Percentiles rank a stretch among this genome's conserved stretches.
These are phyloP conservation scores for Euborellia annulipes DNA, from an alignment of 1,140 invertebrate species.

Conservation along the genomic window DNA sequence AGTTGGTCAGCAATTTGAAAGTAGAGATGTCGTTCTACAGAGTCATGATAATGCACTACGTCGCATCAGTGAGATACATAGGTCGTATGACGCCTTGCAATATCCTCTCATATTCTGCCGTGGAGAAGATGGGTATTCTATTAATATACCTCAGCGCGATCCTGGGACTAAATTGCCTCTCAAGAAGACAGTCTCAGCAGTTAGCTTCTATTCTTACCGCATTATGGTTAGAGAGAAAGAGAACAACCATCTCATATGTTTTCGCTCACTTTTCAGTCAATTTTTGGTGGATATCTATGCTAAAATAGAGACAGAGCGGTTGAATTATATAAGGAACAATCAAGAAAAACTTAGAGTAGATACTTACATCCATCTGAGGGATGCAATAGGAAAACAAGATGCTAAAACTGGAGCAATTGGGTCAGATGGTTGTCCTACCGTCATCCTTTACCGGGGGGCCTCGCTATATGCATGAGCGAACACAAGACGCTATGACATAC, in stretches of 20 bases:
- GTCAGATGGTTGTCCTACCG: not conserved
- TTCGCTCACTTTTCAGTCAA: not conserved
- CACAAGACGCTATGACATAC: too few relatives aligned
- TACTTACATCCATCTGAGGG: constrained; percentile 18
- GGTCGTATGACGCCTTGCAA: constrained; percentile 7
- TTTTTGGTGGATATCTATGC: constrained; percentile 10
- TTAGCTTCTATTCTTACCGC: constrained; percentile 4
- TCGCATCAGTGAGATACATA: constrained; percentile 5
- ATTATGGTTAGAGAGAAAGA: constrained; percentile 1
- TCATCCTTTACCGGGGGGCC: constrained; percentile 2
- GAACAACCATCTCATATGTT: not conserved
- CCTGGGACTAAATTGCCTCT: not conserved
- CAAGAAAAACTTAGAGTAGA: constrained; percentile 22
- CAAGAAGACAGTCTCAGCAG: constrained; percentile 1
- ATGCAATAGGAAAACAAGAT: constrained; percentile 10
- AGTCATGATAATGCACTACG: constrained; percentile 1
- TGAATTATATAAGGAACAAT: not conserved
- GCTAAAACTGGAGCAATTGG: not conserved
- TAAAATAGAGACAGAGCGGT: not conserved
- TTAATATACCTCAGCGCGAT: too few relatives aligned
- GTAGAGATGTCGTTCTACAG: constrained; percentile 1
- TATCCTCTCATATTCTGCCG: constrained; percentile 5
- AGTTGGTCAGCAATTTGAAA: too few relatives aligned
- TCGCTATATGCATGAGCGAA: too few relatives aligned
- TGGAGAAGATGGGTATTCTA: constrained; percentile 1